Evolutionary conservation across 1,140 invertebrate species (phyloP).

Genomic region (Argopecten irradians): DNA sequence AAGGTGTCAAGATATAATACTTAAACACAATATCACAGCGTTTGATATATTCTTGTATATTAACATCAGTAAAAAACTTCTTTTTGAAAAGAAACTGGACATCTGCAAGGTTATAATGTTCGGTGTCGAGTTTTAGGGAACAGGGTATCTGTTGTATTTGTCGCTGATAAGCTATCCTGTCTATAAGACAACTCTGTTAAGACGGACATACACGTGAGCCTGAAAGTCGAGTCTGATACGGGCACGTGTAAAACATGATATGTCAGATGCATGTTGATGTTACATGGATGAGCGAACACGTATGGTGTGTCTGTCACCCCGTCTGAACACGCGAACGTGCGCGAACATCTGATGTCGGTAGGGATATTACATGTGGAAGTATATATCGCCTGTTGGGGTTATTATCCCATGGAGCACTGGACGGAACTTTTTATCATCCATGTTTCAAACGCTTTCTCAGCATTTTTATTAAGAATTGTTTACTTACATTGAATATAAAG

Average conservation of each 20-base stretch:
- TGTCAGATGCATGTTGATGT: constrained; percentile 14
- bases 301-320: background rate
- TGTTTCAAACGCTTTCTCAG: too few relatives aligned
- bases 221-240: background rate
- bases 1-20: too few relatives aligned
- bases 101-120: background rate
- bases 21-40: too few relatives aligned
- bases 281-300: background rate
- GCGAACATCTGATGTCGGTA: background rate
- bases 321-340: background rate
- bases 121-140: background rate
- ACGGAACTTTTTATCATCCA: too few relatives aligned
- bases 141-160: background rate
- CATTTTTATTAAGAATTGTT: too few relatives aligned
- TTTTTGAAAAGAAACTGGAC: background rate
- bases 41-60: too few relatives aligned
- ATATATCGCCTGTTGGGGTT: background rate
- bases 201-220: background rate
- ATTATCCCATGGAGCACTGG: background rate
- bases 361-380: background rate
- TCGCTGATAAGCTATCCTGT: background rate
- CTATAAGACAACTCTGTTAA: background rate
- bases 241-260: constrained; percentile 14
- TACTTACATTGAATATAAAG: too few relatives aligned
- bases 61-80: too few relatives aligned